Evolutionary conservation across 1,140 invertebrate genomes (phyloP).

Genomic region (Mercenaria mercenaria): DNA sequence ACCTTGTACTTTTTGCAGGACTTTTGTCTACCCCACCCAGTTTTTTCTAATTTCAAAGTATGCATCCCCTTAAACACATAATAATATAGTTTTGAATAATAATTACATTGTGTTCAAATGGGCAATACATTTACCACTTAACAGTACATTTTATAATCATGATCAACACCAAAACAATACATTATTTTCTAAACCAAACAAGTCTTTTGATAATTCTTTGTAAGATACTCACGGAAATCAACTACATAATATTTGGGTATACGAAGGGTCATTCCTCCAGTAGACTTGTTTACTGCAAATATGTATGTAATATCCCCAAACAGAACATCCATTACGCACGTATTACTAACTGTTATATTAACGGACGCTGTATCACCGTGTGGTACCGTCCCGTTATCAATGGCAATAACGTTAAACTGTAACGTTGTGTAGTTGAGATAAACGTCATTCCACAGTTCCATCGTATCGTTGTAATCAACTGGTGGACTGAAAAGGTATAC

Average conservation of each 20-base stretch:
- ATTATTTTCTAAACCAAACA: no score
- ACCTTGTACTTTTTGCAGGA: no score
- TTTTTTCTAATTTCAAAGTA: no score
- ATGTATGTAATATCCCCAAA: slow-evolving; percentile 69
- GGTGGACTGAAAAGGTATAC: slow-evolving; percentile 61
- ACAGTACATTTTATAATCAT: no score
- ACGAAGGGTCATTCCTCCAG: slow-evolving; percentile 63
- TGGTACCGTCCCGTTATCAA: slow-evolving; percentile 70
- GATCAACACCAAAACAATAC: no score
- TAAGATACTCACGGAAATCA: slow-evolving; percentile 73
- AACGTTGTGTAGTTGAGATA: slow-evolving; percentile 70
- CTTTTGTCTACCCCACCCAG: no score
- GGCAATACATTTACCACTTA: no score
- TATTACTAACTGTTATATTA: slow-evolving; percentile 69
- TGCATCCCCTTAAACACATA: no score
- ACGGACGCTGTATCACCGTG: slow-evolving; percentile 66
- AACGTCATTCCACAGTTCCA: slow-evolving; percentile 66
- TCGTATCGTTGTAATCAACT: slow-evolving; percentile 64
- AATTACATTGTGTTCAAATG: no score
- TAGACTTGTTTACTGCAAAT: slow-evolving; percentile 67
- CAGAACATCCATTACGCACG: slow-evolving; percentile 71
- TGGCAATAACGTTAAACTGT: slow-evolving; percentile 66
- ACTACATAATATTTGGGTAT: slow-evolving; percentile 74
- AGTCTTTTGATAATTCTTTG: no score
- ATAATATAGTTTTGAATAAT: no score